Base-by-base conservation (phyloP, 2,888 invertebrate genomes). In the Sphecodes monilicornis region DNA sequence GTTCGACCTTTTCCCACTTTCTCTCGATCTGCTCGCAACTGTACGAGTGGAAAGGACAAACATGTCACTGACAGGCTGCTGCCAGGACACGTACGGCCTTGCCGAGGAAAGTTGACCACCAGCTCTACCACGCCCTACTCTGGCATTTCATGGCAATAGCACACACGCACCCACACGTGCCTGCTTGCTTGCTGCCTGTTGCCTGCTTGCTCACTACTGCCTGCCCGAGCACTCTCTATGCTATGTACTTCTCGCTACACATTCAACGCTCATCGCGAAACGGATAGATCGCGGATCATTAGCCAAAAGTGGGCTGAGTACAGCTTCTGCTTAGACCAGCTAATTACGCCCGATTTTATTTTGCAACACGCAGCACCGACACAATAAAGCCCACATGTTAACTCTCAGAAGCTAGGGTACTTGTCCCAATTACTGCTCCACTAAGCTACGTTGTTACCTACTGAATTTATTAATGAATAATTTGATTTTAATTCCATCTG, bases 1-100 rank as follows among this genome's bases (percentile, higher is more conserved):
- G 72, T 41, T 74, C 85, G 85, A 78, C 84, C 84, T 78, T 86
- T 85, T 86, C 73, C 80, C 84, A 84, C 84, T 86, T 86, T 86
- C 86, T 86, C 86, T 73, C 78, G 76, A 64, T 54, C 68, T 36
- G 77, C 60, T 79, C 72, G 86, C 78, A 76, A 69, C 80, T 76
- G 74, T 26, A 72, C 78, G 75, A 78, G 54, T 78, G 57, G 78
- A 84, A 81, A 78, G 81, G 86, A 84, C 81, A 78, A 78, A 84
- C 78, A 69, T 81, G 86, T 81, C 84, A 78, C 72, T 78, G 78
- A 80, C 88, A 85, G 87, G 85, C 86, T 18, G 87, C 90, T 93
- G 92, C 93, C 93, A 93, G 93, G 92, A 94, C 93, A 93, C 91
- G 91, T 93, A 93, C 94, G 94, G 93, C 94, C 94, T 94, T 94